Conservation (phyloP, 2,888 invertebrate genomes). For the Pomacea canaliculata region DNA sequence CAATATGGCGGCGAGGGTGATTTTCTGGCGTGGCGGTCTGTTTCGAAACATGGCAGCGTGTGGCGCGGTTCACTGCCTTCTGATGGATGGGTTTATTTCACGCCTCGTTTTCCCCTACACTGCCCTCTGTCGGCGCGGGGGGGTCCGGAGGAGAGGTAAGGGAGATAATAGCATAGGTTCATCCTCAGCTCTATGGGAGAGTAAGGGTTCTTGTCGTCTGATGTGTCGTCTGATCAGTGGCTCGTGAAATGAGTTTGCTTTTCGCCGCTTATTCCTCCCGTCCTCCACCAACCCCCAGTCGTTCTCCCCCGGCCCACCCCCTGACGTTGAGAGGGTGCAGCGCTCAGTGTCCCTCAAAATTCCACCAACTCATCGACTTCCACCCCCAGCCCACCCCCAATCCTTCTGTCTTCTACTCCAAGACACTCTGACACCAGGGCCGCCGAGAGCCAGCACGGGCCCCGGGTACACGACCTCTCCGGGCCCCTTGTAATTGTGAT, state of each 20-base stretch:
- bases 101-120: conserved; percentile 17
- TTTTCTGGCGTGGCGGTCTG: not conserved
- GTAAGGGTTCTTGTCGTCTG: not conserved
- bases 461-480: too few species aligned
- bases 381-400: too few species aligned
- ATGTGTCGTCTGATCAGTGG: not conserved
- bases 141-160: conserved; percentile 17
- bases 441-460: too few species aligned
- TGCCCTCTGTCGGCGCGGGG: conserved; percentile 4
- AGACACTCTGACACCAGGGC: too few species aligned
- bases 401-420: too few species aligned
- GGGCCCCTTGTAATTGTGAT: too few species aligned
- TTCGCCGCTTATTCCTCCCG: not conserved
- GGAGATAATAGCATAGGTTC: conserved; percentile 22
- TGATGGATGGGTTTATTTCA: conserved; percentile 29
- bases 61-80: too few species aligned
- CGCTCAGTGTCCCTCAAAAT: not conserved
- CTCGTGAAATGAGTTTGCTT: conserved; percentile 28
- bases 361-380: too few species aligned
- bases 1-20: not conserved
- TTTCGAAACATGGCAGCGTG: not conserved
- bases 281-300: not conserved
- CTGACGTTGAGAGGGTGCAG: too few species aligned
- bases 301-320: not conserved
- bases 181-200: conserved; percentile 13